A percentile compares a stretch with the other conserved stretches of the same genome.
phyloP scores from a whole-genome alignment of 2,113 vertebrate species.

The Suricata suricatta region DNA sequence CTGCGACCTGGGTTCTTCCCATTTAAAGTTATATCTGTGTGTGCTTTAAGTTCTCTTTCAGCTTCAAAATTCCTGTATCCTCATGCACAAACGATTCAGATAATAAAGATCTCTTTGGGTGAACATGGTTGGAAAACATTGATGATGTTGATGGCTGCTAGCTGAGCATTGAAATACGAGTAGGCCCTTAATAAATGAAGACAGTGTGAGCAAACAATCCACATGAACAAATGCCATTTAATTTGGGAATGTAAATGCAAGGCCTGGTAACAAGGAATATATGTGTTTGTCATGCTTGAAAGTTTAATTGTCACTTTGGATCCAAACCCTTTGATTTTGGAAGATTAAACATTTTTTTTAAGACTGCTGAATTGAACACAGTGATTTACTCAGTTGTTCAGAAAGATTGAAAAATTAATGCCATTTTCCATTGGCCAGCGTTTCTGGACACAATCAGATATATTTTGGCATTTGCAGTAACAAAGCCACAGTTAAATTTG shows the following conservation, averaged over 20 bases:
- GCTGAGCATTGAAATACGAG: neutral
- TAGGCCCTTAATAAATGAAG: neutral
- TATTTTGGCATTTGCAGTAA: neutral
- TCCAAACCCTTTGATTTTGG: neutral
- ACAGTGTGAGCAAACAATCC: neutral
- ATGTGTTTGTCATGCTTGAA: neutral
- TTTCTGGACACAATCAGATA: neutral
- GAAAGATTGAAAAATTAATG: constrained; percentile 1
- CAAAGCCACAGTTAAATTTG: neutral
- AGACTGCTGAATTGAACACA: neutral
- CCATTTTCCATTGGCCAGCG: neutral
- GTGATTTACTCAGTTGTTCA: neutral
- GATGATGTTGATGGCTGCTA: accelerated
- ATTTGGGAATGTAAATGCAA: neutral
- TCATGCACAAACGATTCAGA: neutral
- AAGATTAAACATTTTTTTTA: neutral
- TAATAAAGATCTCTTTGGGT: neutral
- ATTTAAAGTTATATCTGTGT: neutral
- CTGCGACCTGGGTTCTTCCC: too few species aligned
- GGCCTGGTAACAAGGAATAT: neutral
- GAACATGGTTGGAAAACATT: neutral
- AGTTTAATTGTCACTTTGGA: constrained; percentile 23
- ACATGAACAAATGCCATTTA: neutral
- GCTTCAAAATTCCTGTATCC: neutral
- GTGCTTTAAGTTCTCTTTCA: neutral